Conservation (phyloP, 2,113 vertebrate genomes). For the Solenodon paradoxus region DNA sequence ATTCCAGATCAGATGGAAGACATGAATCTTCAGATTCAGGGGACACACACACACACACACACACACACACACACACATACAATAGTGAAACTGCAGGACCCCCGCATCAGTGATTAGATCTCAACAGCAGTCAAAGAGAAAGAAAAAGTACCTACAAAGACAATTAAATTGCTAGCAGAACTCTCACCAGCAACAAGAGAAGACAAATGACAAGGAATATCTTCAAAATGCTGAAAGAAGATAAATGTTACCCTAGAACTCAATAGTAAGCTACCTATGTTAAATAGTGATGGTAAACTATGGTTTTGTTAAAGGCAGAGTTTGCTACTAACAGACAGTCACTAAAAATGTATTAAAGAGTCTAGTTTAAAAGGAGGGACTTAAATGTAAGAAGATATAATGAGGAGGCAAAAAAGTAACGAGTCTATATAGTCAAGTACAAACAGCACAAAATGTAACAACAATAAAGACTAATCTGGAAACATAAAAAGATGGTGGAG, state of each 20-base stretch:
- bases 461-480: background rate
- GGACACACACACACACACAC: background rate
- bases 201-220: background rate
- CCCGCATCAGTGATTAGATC: background rate
- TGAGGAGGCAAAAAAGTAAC: background rate
- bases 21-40: constrained; percentile 3
- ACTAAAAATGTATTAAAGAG: background rate
- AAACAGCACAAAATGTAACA: background rate
- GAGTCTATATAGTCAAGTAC: background rate
- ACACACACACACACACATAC: background rate
- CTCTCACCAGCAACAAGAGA: constrained; percentile 13
- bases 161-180: background rate
- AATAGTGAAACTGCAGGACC: background rate
- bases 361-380: constrained; percentile 19
- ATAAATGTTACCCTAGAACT: constrained; percentile 14
- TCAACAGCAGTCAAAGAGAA: constrained; percentile 14
- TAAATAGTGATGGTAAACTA: background rate
- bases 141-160: constrained; percentile 20
- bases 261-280: background rate
- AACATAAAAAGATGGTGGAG: background rate
- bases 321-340: background rate
- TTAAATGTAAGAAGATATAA: background rate
- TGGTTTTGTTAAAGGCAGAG: background rate
- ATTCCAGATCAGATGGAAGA: constrained; percentile 4
- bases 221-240: constrained; percentile 25